These are phyloP conservation scores for Gallinago jamesoni DNA, from an alignment of 2,113 vertebrate species.

Conservation along the genomic window DNA sequence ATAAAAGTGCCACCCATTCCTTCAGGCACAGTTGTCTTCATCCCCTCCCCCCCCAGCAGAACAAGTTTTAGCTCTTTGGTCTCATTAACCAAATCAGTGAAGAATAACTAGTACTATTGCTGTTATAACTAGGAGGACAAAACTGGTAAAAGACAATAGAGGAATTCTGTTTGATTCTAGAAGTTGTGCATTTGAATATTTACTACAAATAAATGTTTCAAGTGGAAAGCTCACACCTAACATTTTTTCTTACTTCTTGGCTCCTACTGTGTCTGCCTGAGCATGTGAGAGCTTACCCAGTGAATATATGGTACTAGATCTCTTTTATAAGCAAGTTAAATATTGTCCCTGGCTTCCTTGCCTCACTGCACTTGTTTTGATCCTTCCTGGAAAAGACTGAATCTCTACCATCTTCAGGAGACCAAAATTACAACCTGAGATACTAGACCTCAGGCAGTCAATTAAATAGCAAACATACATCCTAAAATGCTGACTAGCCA, in stretches of 20 bases:
- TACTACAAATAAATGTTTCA: background rate
- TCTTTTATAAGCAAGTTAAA: background rate
- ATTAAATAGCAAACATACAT: background rate
- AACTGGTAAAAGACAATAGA: background rate
- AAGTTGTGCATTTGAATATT: background rate
- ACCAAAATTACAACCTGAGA: background rate
- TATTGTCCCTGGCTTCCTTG: background rate
- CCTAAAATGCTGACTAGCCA: background rate
- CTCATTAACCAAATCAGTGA: background rate
- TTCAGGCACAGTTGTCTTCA: background rate
- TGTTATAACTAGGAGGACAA: background rate
- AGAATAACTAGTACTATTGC: background rate
- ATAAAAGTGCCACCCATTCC: fast-evolving
- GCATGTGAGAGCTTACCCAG: background rate
- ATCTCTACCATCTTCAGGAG: background rate
- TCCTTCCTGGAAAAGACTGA: background rate
- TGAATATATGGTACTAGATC: background rate
- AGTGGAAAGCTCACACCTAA: background rate
- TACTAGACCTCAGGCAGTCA: background rate
- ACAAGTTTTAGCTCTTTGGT: background rate
- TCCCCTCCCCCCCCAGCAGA: background rate
- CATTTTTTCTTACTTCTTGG: background rate
- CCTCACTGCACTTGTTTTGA: background rate
- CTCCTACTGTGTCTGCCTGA: background rate
- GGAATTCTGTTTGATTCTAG: background rate